A percentile compares a stretch with the other conserved stretches of the same genome.
These are phyloP conservation scores for Lasioglossum villosulum DNA, from an alignment of 2,888 invertebrate genomes.

Conservation along the genomic window DNA sequence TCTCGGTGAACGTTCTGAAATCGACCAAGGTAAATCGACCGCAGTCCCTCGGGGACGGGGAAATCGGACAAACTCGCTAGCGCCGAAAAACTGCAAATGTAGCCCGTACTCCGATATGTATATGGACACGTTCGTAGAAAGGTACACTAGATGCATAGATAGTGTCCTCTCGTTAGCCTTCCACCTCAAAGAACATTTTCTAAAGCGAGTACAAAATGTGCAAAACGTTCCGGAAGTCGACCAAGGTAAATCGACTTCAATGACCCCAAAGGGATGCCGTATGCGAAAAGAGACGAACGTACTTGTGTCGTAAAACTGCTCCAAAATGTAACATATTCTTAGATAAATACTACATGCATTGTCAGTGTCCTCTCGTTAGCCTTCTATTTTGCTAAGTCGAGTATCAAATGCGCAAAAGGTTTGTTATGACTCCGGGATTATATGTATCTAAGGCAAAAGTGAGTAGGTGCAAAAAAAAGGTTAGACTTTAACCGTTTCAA, in stretches of 20 bases:
- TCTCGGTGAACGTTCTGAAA: background rate
- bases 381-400: background rate
- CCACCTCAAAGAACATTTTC: background rate
- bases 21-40: slow-evolving; percentile 40
- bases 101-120: background rate
- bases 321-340: background rate
- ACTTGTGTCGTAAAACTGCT: too few relatives aligned
- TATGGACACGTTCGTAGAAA: background rate
- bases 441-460: too few relatives aligned
- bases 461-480: too few relatives aligned
- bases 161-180: background rate
- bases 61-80: background rate
- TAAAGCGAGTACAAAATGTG: background rate
- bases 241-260: background rate
- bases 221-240: background rate
- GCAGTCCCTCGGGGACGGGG: background rate
- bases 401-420: background rate
- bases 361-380: background rate
- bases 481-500: too few relatives aligned
- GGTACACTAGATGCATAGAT: background rate
- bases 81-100: background rate
- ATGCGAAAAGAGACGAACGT: background rate
- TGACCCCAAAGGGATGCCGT: background rate
- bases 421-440: too few relatives aligned
- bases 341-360: background rate